These are phyloP conservation scores for Sternarchorhynchus goeldii DNA, from an alignment of 2,797 vertebrate species.

Conservation along the genomic window DNA sequence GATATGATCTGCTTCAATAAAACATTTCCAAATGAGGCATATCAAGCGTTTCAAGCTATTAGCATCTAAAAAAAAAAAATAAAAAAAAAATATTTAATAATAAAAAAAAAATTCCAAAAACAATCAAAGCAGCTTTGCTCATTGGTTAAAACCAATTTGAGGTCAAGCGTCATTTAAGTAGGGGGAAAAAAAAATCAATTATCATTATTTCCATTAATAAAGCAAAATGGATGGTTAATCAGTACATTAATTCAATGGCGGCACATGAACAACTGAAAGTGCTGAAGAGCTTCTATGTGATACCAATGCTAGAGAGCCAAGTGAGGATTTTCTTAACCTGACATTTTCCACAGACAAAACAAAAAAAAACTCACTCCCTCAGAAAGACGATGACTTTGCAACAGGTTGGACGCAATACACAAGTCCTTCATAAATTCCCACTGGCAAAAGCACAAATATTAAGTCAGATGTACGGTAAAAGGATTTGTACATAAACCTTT, in stretches of 20 bases:
- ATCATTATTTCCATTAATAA: constrained; percentile 8
- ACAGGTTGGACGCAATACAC: not conserved
- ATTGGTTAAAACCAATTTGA: not conserved
- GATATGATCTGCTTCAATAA: not conserved
- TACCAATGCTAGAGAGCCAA: not conserved
- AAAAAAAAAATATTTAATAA: too few species aligned
- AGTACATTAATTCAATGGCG: not conserved
- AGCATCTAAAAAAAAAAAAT: too few species aligned
- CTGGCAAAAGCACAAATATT: not conserved
- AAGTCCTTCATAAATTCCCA: not conserved
- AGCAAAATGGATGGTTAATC: not conserved
- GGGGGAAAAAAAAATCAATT: not conserved
- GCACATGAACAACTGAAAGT: not conserved
- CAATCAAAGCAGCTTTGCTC: not conserved
- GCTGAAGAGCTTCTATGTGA: not conserved
- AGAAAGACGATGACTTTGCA: not conserved
- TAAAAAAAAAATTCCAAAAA: not conserved
- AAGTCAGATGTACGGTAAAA: not conserved
- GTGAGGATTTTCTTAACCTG: not conserved
- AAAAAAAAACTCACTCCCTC: not conserved
- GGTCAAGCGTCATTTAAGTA: not conserved
- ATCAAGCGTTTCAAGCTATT: not conserved
- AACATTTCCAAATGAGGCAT: not conserved
- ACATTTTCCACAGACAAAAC: not conserved
- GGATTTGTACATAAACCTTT: not conserved